Evolutionary conservation across 2,113 vertebrate genomes (phyloP).

Genomic region (Rostratula benghalensis): DNA sequence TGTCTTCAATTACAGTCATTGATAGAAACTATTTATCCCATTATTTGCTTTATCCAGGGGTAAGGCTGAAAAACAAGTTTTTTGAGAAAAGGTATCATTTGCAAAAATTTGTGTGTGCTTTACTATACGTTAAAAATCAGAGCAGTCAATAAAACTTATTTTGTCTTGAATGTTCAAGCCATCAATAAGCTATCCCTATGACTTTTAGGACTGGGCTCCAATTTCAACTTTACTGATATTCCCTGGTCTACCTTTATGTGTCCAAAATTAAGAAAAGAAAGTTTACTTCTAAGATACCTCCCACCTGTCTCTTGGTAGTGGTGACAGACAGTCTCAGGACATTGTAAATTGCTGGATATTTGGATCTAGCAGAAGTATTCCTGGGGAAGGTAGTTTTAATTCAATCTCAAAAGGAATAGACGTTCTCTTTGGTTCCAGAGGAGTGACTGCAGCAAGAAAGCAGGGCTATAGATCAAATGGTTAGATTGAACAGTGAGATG

Average conservation of each 20-base stretch:
- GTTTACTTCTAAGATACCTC: background rate
- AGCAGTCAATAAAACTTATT: fast-evolving
- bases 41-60: background rate
- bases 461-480: constrained; percentile 19
- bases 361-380: background rate
- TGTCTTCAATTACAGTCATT: background rate
- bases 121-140: background rate
- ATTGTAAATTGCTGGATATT: background rate
- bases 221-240: background rate
- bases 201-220: background rate
- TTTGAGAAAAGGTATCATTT: background rate
- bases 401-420: background rate
- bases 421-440: background rate
- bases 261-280: background rate
- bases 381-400: background rate
- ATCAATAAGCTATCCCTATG: background rate
- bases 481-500: background rate
- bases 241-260: background rate
- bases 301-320: background rate
- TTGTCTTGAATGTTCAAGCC: background rate
- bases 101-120: background rate
- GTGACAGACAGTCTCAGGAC: background rate
- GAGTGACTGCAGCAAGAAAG: background rate
- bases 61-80: background rate
- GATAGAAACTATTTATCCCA: background rate